These are phyloP conservation scores for Sylvia borin DNA, from an alignment of 2,797 vertebrate genomes.

Conservation along the genomic window DNA sequence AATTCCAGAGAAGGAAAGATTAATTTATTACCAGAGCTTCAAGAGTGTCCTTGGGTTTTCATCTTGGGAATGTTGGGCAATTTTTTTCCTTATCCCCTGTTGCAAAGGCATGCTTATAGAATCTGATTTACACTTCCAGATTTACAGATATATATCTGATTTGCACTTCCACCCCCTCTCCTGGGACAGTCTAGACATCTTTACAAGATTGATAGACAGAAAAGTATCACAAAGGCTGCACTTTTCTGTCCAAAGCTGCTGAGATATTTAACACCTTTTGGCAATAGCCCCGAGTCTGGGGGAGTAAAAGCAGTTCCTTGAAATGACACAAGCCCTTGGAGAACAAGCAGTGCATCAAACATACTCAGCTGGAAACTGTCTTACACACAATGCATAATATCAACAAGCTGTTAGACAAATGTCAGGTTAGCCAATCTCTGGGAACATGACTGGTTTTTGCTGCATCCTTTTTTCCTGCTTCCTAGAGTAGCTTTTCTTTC, in stretches of 20 bases:
- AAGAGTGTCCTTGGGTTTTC: background rate
- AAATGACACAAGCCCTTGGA: background rate
- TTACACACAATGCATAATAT: background rate
- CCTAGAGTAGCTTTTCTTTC: background rate
- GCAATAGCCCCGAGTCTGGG: background rate
- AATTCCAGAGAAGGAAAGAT: background rate
- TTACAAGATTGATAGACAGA: constrained; percentile 17
- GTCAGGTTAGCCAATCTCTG: background rate
- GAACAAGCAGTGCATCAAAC: background rate
- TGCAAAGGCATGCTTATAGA: background rate
- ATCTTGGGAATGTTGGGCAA: background rate
- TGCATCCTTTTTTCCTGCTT: background rate
- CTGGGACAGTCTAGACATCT: constrained; percentile 36
- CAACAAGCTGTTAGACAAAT: background rate
- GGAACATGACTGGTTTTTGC: background rate
- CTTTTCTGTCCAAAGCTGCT: constrained; percentile 19
- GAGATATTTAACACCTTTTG: background rate
- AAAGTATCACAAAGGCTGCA: background rate
- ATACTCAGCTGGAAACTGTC: background rate
- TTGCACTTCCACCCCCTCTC: constrained; percentile 34
- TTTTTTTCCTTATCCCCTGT: background rate
- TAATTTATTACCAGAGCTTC: background rate
- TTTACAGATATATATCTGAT: constrained; percentile 29
- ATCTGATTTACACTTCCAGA: constrained; percentile 36
- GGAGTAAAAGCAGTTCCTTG: background rate